A percentile compares a stretch with the other conserved stretches of the same genome.
Conservation (phyloP, 2,888 invertebrate species). For the Acanthosepion pharaonis region DNA sequence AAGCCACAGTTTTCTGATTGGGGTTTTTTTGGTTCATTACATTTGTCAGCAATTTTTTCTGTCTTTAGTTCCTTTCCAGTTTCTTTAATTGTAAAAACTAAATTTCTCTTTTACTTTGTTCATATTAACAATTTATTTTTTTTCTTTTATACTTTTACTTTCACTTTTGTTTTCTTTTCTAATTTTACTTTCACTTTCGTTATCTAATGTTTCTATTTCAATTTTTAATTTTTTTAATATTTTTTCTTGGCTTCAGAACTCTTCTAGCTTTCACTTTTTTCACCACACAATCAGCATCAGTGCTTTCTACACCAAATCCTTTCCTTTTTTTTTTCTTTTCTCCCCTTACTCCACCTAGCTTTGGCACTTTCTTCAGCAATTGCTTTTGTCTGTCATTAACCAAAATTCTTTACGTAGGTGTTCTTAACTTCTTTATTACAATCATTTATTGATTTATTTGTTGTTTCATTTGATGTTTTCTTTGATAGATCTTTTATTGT, state of each 20-base stretch:
- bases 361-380: background rate
- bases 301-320: background rate
- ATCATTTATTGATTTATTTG: background rate
- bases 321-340: too few relatives aligned
- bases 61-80: background rate
- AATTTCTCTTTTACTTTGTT: too few relatives aligned
- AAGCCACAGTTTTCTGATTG: too few relatives aligned
- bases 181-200: background rate
- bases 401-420: background rate
- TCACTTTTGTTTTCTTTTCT: background rate
- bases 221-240: background rate
- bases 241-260: background rate
- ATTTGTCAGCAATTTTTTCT: too few relatives aligned
- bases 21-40: too few relatives aligned
- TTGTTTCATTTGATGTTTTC: background rate
- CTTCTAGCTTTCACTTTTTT: background rate
- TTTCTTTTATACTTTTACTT: background rate
- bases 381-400: background rate
- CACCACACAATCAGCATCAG: background rate
- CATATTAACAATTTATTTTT: too few relatives aligned
- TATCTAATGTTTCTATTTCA: background rate
- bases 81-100: background rate
- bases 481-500: background rate
- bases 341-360: background rate
- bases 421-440: background rate